Percentiles rank a stretch among this genome's conserved stretches.
Evolutionary conservation across 2,113 vertebrate species (phyloP).

Genomic region (Psilopogon haemacephalus): DNA sequence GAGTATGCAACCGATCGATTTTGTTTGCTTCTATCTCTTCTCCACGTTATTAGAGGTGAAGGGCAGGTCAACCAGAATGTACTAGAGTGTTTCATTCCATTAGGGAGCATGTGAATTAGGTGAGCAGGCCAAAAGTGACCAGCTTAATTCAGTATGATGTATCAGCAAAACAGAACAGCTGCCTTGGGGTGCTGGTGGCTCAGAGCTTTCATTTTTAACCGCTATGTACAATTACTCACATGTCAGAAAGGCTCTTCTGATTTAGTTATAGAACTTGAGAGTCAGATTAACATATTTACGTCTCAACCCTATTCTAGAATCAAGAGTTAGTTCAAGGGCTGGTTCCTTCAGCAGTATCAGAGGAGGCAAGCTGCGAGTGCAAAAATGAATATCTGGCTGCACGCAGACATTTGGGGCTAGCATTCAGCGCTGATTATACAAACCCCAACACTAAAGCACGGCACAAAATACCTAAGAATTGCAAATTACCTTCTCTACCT

Average conservation of each 20-base stretch:
- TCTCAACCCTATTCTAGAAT: neutral
- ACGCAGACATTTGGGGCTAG: neutral
- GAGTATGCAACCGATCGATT: neutral
- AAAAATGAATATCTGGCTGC: neutral
- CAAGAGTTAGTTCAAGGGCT: neutral
- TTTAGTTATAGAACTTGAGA: neutral
- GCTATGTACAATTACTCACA: neutral
- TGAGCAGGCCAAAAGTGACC: neutral
- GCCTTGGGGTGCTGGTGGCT: neutral
- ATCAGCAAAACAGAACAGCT: constrained; percentile 21
- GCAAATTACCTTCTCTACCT: neutral
- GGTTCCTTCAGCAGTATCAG: neutral
- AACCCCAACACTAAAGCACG: neutral
- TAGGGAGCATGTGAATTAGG: neutral
- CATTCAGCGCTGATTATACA: neutral
- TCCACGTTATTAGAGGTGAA: neutral
- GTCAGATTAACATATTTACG: neutral
- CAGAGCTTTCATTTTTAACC: constrained; percentile 19
- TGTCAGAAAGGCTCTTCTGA: neutral
- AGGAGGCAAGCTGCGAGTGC: neutral
- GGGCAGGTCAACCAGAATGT: neutral
- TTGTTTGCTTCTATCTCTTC: neutral
- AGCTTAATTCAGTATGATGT: neutral
- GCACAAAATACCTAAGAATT: neutral
- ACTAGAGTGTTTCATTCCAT: neutral